These are phyloP conservation scores for Ceramica pisi DNA, from an alignment of 2,888 invertebrate species.

Conservation along the genomic window DNA sequence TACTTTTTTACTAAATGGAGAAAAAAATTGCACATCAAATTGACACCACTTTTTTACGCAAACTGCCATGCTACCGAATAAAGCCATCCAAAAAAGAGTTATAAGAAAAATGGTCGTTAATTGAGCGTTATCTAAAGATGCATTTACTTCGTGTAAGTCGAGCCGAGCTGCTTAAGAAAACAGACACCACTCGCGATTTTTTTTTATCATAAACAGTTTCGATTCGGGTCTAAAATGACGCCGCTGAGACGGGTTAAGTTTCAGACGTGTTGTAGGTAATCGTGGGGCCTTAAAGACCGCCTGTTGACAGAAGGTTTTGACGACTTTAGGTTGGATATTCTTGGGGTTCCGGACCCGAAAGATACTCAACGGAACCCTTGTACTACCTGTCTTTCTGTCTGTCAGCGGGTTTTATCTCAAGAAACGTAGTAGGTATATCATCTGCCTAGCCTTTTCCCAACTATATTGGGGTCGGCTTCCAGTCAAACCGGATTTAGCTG, in stretches of 20 bases:
- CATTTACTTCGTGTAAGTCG: slow-evolving; percentile 79
- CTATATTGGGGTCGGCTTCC: too few species aligned
- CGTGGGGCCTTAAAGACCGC: slow-evolving; percentile 33
- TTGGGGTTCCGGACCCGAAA: too few species aligned
- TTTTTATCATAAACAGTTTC: slow-evolving; percentile 81
- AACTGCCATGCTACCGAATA: slow-evolving; percentile 65
- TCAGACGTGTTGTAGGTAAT: slow-evolving; percentile 76
- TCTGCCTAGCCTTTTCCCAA: too few species aligned
- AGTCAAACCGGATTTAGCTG: too few species aligned
- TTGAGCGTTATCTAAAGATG: slow-evolving; percentile 87
- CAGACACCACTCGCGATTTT: slow-evolving; percentile 81
- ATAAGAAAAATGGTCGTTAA: slow-evolving; percentile 80
- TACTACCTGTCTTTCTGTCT: too few species aligned
- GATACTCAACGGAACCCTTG: too few species aligned
- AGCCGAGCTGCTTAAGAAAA: slow-evolving; percentile 80
- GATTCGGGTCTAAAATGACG: slow-evolving; percentile 77
- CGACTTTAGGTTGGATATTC: slow-evolving; percentile 1
- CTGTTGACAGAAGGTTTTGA: slow-evolving; percentile 39
- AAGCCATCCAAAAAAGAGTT: slow-evolving; percentile 72
- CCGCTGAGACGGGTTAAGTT: slow-evolving; percentile 76
- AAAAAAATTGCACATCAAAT: not conserved
- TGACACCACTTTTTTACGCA: slow-evolving; percentile 1
- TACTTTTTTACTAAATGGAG: not conserved
- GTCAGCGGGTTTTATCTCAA: too few species aligned
- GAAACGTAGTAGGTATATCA: too few species aligned